Evolutionary conservation across 1,140 invertebrate genomes (phyloP), one percentile per base, ranked within the genome.

Genomic region (Drosophila gunungcola): DNA sequence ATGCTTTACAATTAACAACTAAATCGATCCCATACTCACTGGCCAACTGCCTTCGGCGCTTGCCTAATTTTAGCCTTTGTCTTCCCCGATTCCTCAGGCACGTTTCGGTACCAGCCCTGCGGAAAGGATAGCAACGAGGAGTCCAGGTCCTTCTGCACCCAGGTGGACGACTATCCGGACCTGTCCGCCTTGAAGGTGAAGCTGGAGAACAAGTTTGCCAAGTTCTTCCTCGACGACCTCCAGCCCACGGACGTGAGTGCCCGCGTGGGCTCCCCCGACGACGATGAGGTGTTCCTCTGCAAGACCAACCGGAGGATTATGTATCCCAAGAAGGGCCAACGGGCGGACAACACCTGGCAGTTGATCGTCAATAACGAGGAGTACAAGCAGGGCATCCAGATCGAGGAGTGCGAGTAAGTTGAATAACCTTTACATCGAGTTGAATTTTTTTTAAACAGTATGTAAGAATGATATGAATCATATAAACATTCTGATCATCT

Each of bases 391-490:
- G 89, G 73, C 61, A 76, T 92, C 12, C 77, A 78, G 7, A 75
- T 93, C 27, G 92, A 93, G 25, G 78, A 92, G 41, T 93, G 92
- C 83, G 64, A 80, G 92, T 93, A 54, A 93, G 92, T 84, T 32
- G 7, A 32, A 7, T 6, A 6, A 32, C 5, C 5, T 32, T 32
- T 1, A 32, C 5, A 32, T 6, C 29, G 1, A 21, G 16, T 21
- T 21, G 1, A 21, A 21, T 21, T 21, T 21, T 21, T 21, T n/a
- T n/a, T n/a, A 21, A 21, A 21, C 16, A 21, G 16, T 21, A 21
- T 21, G 1, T 21, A 21, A 21, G 16, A 21, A 21, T 21, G 16
- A 21, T 21, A n/a, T n/a, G n/a, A n/a, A n/a, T n/a, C n/a, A 21
- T 21, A 21, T 21, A 21, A 21, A 21, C 16, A 21, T 21, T 21